Conservation (phyloP, 2,797 vertebrate genomes). For the Euthynnus affinis region DNA sequence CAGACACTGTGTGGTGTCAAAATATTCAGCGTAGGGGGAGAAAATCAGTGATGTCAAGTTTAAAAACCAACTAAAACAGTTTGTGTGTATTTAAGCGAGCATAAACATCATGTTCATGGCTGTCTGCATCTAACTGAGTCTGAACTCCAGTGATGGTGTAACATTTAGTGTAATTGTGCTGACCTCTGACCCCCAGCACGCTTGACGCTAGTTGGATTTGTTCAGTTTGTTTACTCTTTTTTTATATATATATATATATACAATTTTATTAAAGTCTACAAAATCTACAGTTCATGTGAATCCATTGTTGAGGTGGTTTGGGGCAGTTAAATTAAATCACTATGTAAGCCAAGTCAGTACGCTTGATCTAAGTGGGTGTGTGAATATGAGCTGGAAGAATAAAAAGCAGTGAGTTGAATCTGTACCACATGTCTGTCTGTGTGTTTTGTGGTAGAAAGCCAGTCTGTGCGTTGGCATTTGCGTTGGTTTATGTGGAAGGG, state of each 20-base stretch:
- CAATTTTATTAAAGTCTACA: conserved; percentile 4
- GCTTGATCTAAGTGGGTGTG: conserved; percentile 80
- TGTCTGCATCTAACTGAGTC: not conserved
- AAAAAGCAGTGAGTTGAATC: conserved; percentile 40
- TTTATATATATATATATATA: no score
- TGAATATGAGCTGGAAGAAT: conserved; percentile 43
- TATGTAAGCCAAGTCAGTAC: conserved; percentile 6
- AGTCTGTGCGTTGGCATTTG: conserved; percentile 39
- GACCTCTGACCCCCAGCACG: conserved; percentile 18
- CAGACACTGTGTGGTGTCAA: conserved; percentile 52
- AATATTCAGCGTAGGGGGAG: conserved; percentile 19
- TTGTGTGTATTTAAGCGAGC: conserved; percentile 7
- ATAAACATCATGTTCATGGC: conserved; percentile 11
- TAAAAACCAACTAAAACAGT: conserved; percentile 4
- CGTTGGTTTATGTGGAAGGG: conserved; percentile 50
- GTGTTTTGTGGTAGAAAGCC: conserved; percentile 49
- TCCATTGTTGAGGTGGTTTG: conserved; percentile 11
- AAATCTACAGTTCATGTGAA: conserved; percentile 16
- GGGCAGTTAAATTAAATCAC: conserved; percentile 26
- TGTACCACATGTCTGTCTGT: conserved; percentile 52
- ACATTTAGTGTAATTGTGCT: not conserved
- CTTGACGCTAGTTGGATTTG: conserved; percentile 2
- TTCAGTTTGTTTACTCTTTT: conserved; percentile 4
- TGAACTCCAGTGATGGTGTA: not conserved
- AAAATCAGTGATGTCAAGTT: conserved; percentile 11